Percentiles rank a stretch among this genome's conserved stretches.
Conservation (phyloP, 2,113 vertebrate species). For the Zosterops borbonicus region DNA sequence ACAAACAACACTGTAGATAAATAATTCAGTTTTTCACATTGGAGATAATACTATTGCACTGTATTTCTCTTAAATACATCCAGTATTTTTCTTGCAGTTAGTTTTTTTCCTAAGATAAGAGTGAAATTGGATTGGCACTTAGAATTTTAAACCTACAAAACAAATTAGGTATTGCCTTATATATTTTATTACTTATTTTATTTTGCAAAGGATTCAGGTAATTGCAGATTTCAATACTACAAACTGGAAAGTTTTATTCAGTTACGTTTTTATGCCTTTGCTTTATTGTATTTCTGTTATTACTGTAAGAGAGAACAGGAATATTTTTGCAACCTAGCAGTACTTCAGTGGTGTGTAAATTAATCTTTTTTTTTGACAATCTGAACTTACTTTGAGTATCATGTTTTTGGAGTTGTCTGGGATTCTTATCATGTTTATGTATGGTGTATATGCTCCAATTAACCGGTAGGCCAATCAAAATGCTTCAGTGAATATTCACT, state of each 20-base stretch:
- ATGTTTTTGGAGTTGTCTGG: background rate
- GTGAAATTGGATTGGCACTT: background rate
- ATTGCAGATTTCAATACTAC: background rate
- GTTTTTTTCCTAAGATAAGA: background rate
- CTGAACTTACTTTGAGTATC: background rate
- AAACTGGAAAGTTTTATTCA: background rate
- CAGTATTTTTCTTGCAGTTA: background rate
- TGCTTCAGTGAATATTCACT: background rate
- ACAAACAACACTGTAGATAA: background rate
- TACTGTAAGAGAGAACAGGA: background rate
- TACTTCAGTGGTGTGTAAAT: background rate
- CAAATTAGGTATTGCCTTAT: background rate
- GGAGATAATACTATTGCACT: background rate
- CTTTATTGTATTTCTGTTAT: background rate
- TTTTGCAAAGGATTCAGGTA: background rate
- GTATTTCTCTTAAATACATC: background rate
- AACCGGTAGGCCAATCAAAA: background rate
- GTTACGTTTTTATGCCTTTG: background rate
- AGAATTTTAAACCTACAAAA: background rate
- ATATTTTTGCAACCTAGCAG: background rate
- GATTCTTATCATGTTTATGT: background rate
- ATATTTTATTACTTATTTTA: background rate
- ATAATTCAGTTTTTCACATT: background rate
- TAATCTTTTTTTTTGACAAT: background rate
- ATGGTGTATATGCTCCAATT: background rate